These are phyloP conservation scores for Helicoverpa zea DNA, from an alignment of 1,140 invertebrate genomes.

Conservation along the genomic window DNA sequence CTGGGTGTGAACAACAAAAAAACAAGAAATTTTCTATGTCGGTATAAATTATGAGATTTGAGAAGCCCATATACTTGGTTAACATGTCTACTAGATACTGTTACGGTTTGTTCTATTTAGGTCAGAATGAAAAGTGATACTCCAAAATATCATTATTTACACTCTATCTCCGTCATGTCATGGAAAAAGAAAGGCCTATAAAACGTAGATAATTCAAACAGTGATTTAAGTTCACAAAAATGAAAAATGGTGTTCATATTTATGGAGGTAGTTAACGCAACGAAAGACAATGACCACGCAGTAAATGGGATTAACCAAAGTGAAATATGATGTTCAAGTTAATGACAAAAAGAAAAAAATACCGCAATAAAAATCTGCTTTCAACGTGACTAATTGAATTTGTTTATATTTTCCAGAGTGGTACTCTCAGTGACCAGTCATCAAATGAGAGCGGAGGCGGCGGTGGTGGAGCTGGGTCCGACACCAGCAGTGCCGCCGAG, in stretches of 20 bases:
- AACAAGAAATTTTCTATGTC: conserved; percentile 69
- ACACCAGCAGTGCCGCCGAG: conserved; percentile 75
- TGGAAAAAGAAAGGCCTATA: neutral
- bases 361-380: neutral
- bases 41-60: conserved; percentile 64
- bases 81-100: conserved; percentile 29
- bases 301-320: no score
- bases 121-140: conserved; percentile 35
- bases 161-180: neutral
- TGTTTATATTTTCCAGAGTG: conserved; percentile 71
- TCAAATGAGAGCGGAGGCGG: conserved; percentile 76
- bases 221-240: neutral
- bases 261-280: no score
- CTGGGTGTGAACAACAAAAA: conserved; percentile 60
- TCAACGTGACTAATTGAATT: neutral
- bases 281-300: neutral
- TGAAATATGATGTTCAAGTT: no score
- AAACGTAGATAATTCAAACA: conserved; percentile 3
- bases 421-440: conserved; percentile 75
- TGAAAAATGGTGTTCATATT: neutral
- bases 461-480: conserved; percentile 67
- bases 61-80: conserved; percentile 50
- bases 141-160: conserved; percentile 11
- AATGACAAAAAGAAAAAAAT: neutral
- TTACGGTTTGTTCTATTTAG: conserved; percentile 36